Conservation (phyloP, 2,888 invertebrate species). For the Drosophila picticornis region DNA sequence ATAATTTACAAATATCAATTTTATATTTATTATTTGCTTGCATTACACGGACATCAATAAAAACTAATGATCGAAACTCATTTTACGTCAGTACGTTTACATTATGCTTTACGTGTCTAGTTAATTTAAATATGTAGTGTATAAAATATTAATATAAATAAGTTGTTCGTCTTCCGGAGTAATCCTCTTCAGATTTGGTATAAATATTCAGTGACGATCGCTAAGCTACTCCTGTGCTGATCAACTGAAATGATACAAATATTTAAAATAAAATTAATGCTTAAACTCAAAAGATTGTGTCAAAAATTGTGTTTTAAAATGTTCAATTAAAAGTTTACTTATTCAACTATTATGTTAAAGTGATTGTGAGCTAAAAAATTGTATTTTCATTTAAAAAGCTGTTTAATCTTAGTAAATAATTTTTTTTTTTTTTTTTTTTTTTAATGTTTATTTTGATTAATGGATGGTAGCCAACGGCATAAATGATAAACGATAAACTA, state of each 20-base stretch:
- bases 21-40: slow-evolving; percentile 4
- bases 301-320: not conserved
- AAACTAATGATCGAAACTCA: slow-evolving; percentile 7
- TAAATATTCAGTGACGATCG: slow-evolving; percentile 3
- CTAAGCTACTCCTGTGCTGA: not conserved
- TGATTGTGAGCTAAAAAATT: not conserved
- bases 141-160: not conserved
- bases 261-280: not conserved
- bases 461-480: too few species aligned
- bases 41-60: slow-evolving; percentile 6
- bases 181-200: slow-evolving; percentile 10
- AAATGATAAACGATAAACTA: too few species aligned
- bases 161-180: not conserved
- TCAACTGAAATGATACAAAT: slow-evolving; percentile 31
- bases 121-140: slow-evolving; percentile 21
- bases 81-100: slow-evolving; percentile 7
- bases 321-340: not conserved
- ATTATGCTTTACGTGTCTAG: not conserved
- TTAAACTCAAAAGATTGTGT: not conserved
- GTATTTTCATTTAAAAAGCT: not conserved
- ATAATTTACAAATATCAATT: not conserved
- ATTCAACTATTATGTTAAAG: not conserved
- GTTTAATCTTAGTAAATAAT: not conserved
- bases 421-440: not conserved
- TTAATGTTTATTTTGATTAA: not conserved